Evolutionary conservation across 2,797 vertebrate genomes (phyloP), one percentile per base, ranked within the genome.

Genomic region (Sebastiscus albofasciatus): DNA sequence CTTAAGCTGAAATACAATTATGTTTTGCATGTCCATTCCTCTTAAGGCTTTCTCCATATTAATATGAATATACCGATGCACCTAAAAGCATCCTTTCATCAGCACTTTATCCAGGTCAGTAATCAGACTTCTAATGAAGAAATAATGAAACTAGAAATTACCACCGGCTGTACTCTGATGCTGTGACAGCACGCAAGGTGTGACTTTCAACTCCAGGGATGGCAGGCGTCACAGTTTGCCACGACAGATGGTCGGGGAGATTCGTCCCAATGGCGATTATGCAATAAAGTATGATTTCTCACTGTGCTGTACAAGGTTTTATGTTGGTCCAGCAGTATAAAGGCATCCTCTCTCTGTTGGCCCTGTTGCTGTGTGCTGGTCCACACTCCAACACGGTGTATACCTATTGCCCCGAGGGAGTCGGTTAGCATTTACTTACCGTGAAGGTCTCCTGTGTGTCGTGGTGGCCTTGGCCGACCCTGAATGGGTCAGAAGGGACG

Each of bases 181-280:
- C 78, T 54, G 46, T 79, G 67, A 80, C 85, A 78, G 80, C 66
- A 36, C 2, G 52, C 61, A 59, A 77, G 71, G 82, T 89, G 79
- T 49, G 72, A 83, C 81, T 90, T 78, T 72, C 73, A 71, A 77
- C 82, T 86, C 61, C 61, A 20, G 79, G 73, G 78, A 89, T 26
- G 39, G 60, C 65, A 42, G 1, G 70, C 74, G 27, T 82, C 77
- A 74, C 81, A 72, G 73, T 87, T 85, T 88, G 85, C 68, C 39
- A 22, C 59, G 66, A 81, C 92, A 95, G 92, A 94, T 94, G 92
- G 92, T 78, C 60, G 64, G 75, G 79, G 81, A 90, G 75, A 81
- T 72, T 84, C 75, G 12, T 75, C 81, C 79, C 88, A 33, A 31
- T 64, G 60, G 83, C 12, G 29, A 77, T 92, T 93, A 92, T 80